Base-by-base conservation (phyloP, 2,113 vertebrate species). In the Eidolon helvum region DNA sequence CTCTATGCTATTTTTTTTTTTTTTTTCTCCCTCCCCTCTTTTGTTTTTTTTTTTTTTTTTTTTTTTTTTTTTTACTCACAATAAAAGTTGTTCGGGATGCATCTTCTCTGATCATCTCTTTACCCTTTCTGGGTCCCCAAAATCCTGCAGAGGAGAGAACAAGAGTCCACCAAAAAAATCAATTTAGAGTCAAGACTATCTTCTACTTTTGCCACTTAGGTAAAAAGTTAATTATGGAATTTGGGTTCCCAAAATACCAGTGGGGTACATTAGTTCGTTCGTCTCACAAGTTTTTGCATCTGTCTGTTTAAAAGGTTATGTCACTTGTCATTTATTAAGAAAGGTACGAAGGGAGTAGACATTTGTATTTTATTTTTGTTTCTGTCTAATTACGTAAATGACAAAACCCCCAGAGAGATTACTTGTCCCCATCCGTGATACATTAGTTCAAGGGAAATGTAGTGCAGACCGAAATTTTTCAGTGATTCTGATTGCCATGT, bases 141-240 rank as follows among this genome's bases (percentile, higher is more conserved):
- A 96, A 97, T 94, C 82, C 94, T 91, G 38, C 38, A 57, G 86
- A 93, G 82, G 83, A 96, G 96, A 74, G 35, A 63, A 85, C 38
- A 35, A 94, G 92, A 88, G 82, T 97, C 95, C 0, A 0, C n/a
- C 94, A 85, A 69, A 96, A 96, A 97, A 97, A 97, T 93, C 97
- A 93, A 85, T 90, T 94, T 94, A 95, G 75, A 96, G 88, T 91
- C 72, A 14, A 97, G 93, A 82, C 88, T 96, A 98, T 97, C 96
- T 97, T 98, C 97, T 94, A 97, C 98, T 98, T 98, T 98, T 98
- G 96, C 96, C 97, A 98, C 98, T 98, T 97, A 94, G 95, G 75
- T 94, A 98, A 98, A 98, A 98, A 98, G 98, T 99, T 99, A 97
- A 98, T 98, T 98, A 98, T 97, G 97, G 96, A 98, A 98, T 98